A percentile compares a stretch with the other conserved stretches of the same genome.
Conservation (phyloP, 2,113 vertebrate species). For the Ardeotis arabs region DNA sequence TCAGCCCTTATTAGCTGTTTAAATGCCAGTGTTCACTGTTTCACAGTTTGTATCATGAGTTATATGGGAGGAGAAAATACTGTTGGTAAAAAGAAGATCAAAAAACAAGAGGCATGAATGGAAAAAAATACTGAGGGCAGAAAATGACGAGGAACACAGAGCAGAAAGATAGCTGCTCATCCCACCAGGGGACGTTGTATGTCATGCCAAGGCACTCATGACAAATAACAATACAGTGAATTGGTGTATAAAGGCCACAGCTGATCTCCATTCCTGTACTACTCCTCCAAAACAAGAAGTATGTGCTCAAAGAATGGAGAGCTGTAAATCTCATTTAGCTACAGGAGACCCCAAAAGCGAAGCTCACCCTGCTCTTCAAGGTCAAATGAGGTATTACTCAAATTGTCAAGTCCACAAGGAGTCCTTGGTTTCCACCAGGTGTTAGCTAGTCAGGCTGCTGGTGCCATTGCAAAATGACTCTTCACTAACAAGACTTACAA, state of each 20-base stretch:
- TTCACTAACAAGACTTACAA: neutral
- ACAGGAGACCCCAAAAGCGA: neutral
- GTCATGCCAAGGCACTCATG: neutral
- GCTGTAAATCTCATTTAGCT: neutral
- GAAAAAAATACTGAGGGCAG: neutral
- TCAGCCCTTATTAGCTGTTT: neutral
- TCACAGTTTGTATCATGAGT: neutral
- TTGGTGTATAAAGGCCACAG: neutral
- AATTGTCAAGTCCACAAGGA: neutral
- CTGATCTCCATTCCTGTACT: neutral
- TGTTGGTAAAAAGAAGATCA: neutral
- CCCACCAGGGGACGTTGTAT: neutral
- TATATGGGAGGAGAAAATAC: neutral
- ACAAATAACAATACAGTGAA: neutral
- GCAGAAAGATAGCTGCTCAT: neutral
- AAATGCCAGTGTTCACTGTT: neutral
- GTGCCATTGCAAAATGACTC: neutral
- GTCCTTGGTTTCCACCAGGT: neutral
- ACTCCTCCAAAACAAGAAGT: neutral
- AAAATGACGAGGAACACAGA: neutral
- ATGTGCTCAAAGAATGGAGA: neutral
- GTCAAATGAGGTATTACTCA: neutral
- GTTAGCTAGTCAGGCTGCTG: neutral
- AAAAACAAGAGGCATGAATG: neutral
- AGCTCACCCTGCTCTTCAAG: neutral